A percentile compares a stretch with the other conserved stretches of the same genome.
Evolutionary conservation across 2,113 vertebrate species (phyloP).

Genomic region (Pogona vitticeps): DNA sequence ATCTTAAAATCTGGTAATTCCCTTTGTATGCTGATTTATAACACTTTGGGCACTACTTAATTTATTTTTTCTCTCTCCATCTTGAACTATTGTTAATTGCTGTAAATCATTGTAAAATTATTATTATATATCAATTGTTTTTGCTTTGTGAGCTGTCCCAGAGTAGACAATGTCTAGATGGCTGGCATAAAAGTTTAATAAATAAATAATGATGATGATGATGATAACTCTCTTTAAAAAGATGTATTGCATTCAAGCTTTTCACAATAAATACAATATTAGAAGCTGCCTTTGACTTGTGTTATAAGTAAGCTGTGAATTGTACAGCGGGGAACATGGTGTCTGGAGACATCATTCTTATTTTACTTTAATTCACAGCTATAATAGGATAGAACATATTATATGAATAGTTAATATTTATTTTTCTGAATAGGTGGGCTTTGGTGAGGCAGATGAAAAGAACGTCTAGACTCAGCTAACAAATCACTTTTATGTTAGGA

Average conservation of each 20-base stretch:
- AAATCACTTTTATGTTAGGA: slow-evolving; percentile 70
- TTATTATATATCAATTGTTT: too few relatives aligned
- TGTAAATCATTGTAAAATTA: too few relatives aligned
- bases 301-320: slow-evolving; percentile 4
- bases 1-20: slow-evolving; percentile 22
- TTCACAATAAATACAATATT: slow-evolving; percentile 21
- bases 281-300: slow-evolving; percentile 3
- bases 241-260: background rate
- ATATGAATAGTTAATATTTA: slow-evolving; percentile 67
- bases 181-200: too few relatives aligned
- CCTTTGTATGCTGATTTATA: slow-evolving; percentile 24
- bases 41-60: slow-evolving; percentile 33
- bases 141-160: too few relatives aligned
- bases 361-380: slow-evolving; percentile 54
- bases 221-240: background rate
- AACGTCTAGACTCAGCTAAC: slow-evolving; percentile 38
- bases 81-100: too few relatives aligned
- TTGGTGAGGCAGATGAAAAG: slow-evolving; percentile 49
- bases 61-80: too few relatives aligned
- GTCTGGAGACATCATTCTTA: slow-evolving; percentile 27
- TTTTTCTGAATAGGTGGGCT: slow-evolving; percentile 62
- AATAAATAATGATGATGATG: too few relatives aligned
- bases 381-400: slow-evolving; percentile 47
- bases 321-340: slow-evolving; percentile 29
- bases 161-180: too few relatives aligned